phyloP scores from a whole-genome alignment of 2,888 invertebrate genomes.

The Latrodectus elegans region DNA sequence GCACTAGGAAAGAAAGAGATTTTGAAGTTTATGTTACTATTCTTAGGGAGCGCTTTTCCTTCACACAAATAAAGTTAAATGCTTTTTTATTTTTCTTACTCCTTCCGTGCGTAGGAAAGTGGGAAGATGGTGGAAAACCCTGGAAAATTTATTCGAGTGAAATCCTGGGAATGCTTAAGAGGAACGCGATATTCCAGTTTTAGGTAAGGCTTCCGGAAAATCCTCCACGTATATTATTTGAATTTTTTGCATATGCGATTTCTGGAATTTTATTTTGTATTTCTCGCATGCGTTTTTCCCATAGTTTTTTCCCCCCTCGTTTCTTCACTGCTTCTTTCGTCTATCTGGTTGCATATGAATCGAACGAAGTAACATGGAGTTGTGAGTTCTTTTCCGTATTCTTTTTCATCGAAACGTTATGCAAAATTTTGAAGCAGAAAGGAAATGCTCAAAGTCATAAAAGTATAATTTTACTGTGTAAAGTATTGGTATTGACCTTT shows the following conservation, averaged over 20 bases:
- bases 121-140: not conserved
- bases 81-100: constrained; percentile 14
- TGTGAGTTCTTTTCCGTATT: too few species aligned
- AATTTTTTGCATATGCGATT: constrained; percentile 40
- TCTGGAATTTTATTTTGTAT: constrained; percentile 8
- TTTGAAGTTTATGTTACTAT: constrained; percentile 61
- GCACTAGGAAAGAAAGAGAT: constrained; percentile 21
- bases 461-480: too few species aligned
- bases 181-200: constrained; percentile 57
- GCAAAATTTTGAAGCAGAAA: too few species aligned
- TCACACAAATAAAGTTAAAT: constrained; percentile 54
- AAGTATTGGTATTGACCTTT: too few species aligned
- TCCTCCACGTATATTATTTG: constrained; percentile 55
- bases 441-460: too few species aligned
- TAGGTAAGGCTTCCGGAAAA: constrained; percentile 48
- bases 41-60: constrained; percentile 14
- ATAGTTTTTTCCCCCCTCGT: too few species aligned
- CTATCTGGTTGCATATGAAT: too few species aligned
- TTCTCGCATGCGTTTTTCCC: not conserved
- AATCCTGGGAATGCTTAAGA: constrained; percentile 41
- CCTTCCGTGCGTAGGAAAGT: too few species aligned
- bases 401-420: too few species aligned
- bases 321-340: too few species aligned
- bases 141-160: constrained; percentile 50
- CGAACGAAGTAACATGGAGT: too few species aligned